A percentile compares a stretch with the other conserved stretches of the same genome.
phyloP scores from a whole-genome alignment of 1,140 invertebrate genomes.

The Scaptodrosophila lebanonensis region DNA sequence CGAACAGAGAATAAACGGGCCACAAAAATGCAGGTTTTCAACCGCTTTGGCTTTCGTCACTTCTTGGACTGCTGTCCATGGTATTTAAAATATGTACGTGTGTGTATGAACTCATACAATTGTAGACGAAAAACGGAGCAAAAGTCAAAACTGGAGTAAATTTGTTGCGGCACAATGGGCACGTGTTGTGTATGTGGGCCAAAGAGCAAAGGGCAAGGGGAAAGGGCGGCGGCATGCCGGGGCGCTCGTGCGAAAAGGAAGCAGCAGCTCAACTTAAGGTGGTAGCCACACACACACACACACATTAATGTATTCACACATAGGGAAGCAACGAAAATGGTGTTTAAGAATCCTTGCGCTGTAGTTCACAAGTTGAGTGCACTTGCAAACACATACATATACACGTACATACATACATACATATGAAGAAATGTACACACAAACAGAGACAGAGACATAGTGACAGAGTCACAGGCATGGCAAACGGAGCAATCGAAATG shows the following conservation, averaged over 20 bases:
- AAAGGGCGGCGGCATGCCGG: slow-evolving; percentile 15
- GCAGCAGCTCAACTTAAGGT: slow-evolving; percentile 43
- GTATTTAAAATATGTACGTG: too few relatives aligned
- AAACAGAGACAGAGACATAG: slow-evolving; percentile 1
- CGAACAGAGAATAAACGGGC: too few relatives aligned
- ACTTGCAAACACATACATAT: slow-evolving; percentile 40
- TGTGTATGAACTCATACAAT: slow-evolving; percentile 4
- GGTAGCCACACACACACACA: slow-evolving; percentile 24
- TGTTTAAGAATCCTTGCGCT: slow-evolving; percentile 42
- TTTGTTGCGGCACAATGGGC: slow-evolving; percentile 66
- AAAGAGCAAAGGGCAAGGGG: slow-evolving; percentile 27
- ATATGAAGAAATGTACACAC: not conserved
- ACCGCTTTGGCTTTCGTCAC: too few relatives aligned
- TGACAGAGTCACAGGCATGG: not conserved
- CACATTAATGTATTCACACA: slow-evolving; percentile 18
- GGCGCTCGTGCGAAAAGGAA: slow-evolving; percentile 45
- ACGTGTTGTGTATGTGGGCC: slow-evolving; percentile 56
- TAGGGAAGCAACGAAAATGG: slow-evolving; percentile 48
- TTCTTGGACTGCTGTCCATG: too few relatives aligned
- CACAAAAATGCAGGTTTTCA: too few relatives aligned
- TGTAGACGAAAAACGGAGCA: slow-evolving; percentile 17
- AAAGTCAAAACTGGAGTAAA: slow-evolving; percentile 51
- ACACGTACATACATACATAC: not conserved
- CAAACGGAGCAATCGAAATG: slow-evolving; percentile 67
- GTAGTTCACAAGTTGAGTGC: slow-evolving; percentile 55